Evolutionary conservation across 1,140 invertebrate species (phyloP), one percentile per base, ranked within the genome.

Genomic region (Drosophila teissieri): DNA sequence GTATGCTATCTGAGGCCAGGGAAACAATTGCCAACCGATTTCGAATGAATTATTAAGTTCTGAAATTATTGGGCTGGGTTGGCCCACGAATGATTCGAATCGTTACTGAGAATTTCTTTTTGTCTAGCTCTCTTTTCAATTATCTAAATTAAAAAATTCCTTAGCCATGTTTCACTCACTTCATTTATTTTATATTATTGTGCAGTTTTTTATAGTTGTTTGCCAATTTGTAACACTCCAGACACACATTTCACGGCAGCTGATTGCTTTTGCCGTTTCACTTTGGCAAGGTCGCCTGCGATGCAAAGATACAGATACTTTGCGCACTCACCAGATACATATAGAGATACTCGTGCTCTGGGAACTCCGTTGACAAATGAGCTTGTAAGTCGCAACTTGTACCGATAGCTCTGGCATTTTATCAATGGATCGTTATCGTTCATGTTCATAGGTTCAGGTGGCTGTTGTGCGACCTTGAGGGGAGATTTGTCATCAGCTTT

Each of bases 71-170:
- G 36, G 11, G 14, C 1, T 42, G n/a, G 22, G 31, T 34, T 49
- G 34, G 19, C n/a, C 8, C 14, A 22, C 27, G 4, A 45, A n/a
- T 36, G 31, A 40, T 49, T 64, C 34, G 19, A 24, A 39, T 54
- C 45, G 45, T 60, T 54, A 55, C 60, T 48, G 60, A 78, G 56
- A 62, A 64, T 88, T 79, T 70, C 75, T 57, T 69, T 67, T 49
- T 55, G 37, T 51, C 49, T 31, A 37, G 27, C 62, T 58, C 52
- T 40, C 55, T 74, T 64, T 69, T 78, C 84, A 88, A 86, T 88
- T 89, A 88, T 89, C 83, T 89, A 89, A 86, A 86, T 86, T 88
- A 83, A 89, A 88, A 88, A 89, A 88, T 88, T 83, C 84, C 79
- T 52, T 1, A 4, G 24, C 42, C 75, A 46, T 86, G 83, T 86